Base-by-base conservation (phyloP, 2,797 vertebrate species). In the Anguilla megastoma region DNA sequence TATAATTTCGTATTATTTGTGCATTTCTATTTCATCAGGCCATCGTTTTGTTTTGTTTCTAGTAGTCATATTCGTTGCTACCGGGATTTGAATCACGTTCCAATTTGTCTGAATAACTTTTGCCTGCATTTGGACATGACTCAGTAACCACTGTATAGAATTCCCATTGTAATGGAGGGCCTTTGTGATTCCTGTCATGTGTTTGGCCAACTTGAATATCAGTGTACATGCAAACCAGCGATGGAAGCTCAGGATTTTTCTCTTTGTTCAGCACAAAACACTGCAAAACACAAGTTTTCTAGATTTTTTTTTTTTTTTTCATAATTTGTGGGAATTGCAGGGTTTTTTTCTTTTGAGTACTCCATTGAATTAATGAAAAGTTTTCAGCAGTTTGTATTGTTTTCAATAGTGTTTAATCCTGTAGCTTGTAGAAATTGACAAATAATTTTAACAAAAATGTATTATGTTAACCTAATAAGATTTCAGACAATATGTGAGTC, bases 151-250 rank as follows among this genome's bases (percentile, higher is more conserved):
- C 6, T n/a, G 50, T 33, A 58, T 71, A 27, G 52, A 48, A 21
- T 87, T 58, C 2, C 56, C 36, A 60, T 74, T 87, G 54, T 52
- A 85, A 88, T 24, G 24, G 52, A 48, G 56, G 21, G 54, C 69
- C 69, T 60, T 88, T 87, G 87, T 87, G 71, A 60, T 79, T 88
- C 5, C 52, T 58, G 66, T 85, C 84, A 79, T 85, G 84, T 85
- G 84, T 48, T 52, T 6, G 50, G 87, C 14, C 71, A 88, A 85
- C 45, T 58, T 74, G 48, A 66, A 58, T 85, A 56, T 85, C 69
- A 56, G 16, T 48, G 56, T 74, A 18, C 7, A 58, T 85, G 33
- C 52, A 33, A 88, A 66, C 27, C 84, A 84, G 54, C 45, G 60
- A 88, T 41, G 63, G 86, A 66, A 45, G 18, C 56, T 69, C 60